These are phyloP conservation scores for Myanophis thanlyinensis DNA, from an alignment of 2,113 vertebrate species.

Conservation along the genomic window DNA sequence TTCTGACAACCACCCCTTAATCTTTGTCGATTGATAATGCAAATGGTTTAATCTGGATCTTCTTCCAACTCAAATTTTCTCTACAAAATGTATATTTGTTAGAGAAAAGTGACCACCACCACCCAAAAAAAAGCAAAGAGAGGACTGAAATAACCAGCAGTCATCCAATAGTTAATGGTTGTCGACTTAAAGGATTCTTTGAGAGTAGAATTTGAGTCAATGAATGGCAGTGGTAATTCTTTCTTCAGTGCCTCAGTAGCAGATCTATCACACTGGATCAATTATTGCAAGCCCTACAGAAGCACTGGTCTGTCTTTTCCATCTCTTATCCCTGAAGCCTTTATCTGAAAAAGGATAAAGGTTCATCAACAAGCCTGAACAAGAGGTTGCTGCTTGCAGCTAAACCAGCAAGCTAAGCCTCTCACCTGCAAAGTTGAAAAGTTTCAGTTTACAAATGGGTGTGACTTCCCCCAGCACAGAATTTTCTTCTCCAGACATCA, in stretches of 20 bases:
- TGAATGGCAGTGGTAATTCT: background rate
- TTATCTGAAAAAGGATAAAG: constrained; percentile 51
- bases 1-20: background rate
- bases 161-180: background rate
- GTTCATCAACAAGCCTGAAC: constrained; percentile 59
- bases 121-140: background rate
- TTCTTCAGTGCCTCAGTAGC: fast-evolving
- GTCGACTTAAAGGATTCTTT: background rate
- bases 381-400: constrained; percentile 28
- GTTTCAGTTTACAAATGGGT: constrained; percentile 18
- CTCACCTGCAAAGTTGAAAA: background rate
- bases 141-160: background rate
- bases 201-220: background rate
- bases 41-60: background rate
- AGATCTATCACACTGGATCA: background rate
- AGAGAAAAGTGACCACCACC: background rate
- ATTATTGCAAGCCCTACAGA: constrained; percentile 7
- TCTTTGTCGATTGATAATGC: background rate
- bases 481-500: background rate
- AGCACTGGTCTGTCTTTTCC: background rate
- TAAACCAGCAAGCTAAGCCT: background rate
- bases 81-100: background rate
- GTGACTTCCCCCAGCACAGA: constrained; percentile 1
- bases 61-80: background rate
- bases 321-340: constrained; percentile 12